Evolutionary conservation across 2,888 invertebrate species (phyloP).

Genomic region (Seira musarum): DNA sequence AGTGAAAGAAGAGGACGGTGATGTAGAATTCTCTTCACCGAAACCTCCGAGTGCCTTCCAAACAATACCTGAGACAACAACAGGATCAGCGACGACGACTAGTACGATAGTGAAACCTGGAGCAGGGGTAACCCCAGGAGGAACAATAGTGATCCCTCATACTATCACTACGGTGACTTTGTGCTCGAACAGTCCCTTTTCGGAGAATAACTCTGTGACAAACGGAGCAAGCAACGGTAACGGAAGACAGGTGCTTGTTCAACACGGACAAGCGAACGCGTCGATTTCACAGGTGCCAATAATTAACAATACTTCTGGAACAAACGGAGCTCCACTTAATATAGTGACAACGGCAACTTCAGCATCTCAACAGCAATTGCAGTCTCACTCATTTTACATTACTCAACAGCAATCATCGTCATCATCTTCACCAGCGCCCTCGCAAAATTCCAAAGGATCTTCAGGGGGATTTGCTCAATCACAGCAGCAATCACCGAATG

Average conservation of each 20-base stretch:
- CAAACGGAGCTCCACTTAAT: constrained; percentile 41
- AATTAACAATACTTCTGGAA: constrained; percentile 13
- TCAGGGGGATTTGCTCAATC: constrained; percentile 46
- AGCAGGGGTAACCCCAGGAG: constrained; percentile 31
- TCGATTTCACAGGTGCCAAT: constrained; percentile 58
- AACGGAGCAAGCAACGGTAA: too few species aligned
- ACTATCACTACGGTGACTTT: constrained; percentile 57
- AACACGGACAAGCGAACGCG: constrained; percentile 39
- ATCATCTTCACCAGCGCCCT: too few species aligned
- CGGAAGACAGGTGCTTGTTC: constrained; percentile 52
- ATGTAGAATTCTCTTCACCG: constrained; percentile 68
- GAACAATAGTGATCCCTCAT: constrained; percentile 49
- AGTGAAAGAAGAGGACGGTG: constrained; percentile 64
- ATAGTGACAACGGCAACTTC: constrained; percentile 42
- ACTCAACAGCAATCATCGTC: constrained; percentile 56
- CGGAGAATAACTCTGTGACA: constrained; percentile 24
- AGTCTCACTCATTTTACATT: constrained; percentile 67
- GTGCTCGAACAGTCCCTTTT: constrained; percentile 52
- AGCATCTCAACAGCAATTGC: constrained; percentile 57
- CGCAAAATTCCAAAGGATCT: constrained; percentile 58
- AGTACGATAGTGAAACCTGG: background rate
- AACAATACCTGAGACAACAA: constrained; percentile 53
- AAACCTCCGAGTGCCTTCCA: constrained; percentile 68
- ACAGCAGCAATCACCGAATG: constrained; percentile 52
- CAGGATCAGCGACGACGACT: constrained; percentile 29